phyloP scores from a whole-genome alignment of 2,888 invertebrate species.

The Acronicta psi region DNA sequence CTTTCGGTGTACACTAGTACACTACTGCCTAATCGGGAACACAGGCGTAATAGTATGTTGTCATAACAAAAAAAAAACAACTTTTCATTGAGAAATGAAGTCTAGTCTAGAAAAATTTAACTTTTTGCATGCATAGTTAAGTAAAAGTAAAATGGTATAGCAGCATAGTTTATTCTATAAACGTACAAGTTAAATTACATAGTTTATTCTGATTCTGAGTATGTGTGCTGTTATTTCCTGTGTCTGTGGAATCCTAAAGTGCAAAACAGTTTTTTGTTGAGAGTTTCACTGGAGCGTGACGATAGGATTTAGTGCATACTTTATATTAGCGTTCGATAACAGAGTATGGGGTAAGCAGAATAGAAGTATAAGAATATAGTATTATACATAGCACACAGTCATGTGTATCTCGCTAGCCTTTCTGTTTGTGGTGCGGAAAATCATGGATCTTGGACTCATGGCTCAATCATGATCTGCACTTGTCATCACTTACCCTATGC shows the following conservation, averaged over 20 bases:
- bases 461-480: too few species aligned
- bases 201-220: slow-evolving; percentile 26
- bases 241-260: slow-evolving; percentile 32
- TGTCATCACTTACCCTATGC: too few species aligned
- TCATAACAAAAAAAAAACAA: neutral
- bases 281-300: slow-evolving; percentile 11
- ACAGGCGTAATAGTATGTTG: too few species aligned
- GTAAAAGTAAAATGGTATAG: slow-evolving; percentile 38
- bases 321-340: too few species aligned
- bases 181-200: slow-evolving; percentile 14
- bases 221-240: slow-evolving; percentile 52
- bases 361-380: too few species aligned
- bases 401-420: too few species aligned
- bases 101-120: slow-evolving; percentile 9
- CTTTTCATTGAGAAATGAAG: neutral
- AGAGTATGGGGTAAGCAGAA: too few species aligned
- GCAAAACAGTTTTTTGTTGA: slow-evolving; percentile 29
- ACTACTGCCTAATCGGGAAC: too few species aligned
- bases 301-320: neutral
- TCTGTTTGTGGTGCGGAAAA: too few species aligned
- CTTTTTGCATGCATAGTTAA: slow-evolving; percentile 24
- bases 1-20: too few species aligned
- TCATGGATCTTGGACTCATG: too few species aligned
- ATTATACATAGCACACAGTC: too few species aligned
- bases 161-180: slow-evolving; percentile 42